A percentile compares a stretch with the other conserved stretches of the same genome.
phyloP scores from a whole-genome alignment of 2,888 invertebrate species.

The Agrilus biguttatus region DNA sequence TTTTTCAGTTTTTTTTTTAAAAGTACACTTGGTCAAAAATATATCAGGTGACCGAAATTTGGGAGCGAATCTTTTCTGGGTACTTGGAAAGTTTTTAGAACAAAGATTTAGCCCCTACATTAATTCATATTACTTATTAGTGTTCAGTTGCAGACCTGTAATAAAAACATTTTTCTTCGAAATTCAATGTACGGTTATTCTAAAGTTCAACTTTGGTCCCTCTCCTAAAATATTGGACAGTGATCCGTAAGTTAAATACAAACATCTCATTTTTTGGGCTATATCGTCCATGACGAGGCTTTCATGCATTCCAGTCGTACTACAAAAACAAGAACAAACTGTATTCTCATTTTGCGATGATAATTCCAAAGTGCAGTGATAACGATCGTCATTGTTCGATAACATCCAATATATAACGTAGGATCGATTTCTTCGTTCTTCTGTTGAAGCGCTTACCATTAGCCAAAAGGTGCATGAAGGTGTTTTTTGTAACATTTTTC shows the following conservation, averaged over 20 bases:
- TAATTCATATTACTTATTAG: no score
- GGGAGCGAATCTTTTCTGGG: no score
- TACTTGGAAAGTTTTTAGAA: no score
- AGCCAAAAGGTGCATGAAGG: slow-evolving; percentile 26
- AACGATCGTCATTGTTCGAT: slow-evolving; percentile 20
- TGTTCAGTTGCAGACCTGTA: no score
- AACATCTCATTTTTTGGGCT: slow-evolving; percentile 18
- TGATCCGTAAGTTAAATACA: slow-evolving; percentile 20
- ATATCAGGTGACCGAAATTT: no score
- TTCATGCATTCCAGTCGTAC: slow-evolving; percentile 17
- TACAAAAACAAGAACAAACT: slow-evolving; percentile 21
- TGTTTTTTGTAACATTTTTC: slow-evolving; percentile 18
- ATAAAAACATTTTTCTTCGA: no score
- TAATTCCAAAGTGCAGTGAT: slow-evolving; percentile 24
- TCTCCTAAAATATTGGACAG: slow-evolving; percentile 20
- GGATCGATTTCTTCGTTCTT: slow-evolving; percentile 13
- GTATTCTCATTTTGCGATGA: slow-evolving; percentile 20
- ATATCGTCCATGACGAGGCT: slow-evolving; percentile 17
- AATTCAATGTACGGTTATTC: slow-evolving; percentile 21
- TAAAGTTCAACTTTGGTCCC: slow-evolving; percentile 21
- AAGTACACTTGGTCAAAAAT: no score
- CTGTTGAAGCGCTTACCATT: slow-evolving; percentile 23
- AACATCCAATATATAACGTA: slow-evolving; percentile 25
- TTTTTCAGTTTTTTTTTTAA: no score
- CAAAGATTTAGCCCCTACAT: no score